phyloP scores from a whole-genome alignment of 2,113 vertebrate genomes.

The Phrynosoma blainvillii region DNA sequence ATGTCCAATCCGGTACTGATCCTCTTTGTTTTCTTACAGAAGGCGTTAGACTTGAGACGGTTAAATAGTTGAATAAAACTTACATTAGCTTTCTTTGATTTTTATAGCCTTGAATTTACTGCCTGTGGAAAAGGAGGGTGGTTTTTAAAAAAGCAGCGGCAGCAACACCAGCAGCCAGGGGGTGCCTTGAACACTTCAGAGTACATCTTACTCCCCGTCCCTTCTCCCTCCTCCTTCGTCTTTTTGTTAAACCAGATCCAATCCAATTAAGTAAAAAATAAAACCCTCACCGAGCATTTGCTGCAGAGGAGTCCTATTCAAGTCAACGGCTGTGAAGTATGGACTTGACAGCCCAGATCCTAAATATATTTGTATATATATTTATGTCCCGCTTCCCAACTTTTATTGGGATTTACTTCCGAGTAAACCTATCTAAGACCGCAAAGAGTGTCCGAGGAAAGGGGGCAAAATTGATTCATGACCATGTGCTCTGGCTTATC shows the following conservation, averaged over 20 bases:
- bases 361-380: not conserved
- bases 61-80: slow-evolving; percentile 85
- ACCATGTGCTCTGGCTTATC: not conserved
- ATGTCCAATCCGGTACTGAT: slow-evolving; percentile 50
- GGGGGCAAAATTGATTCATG: not conserved
- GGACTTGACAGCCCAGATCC: not conserved
- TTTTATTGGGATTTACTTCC: slow-evolving; percentile 3
- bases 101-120: slow-evolving; percentile 87
- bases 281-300: not conserved
- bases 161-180: not conserved
- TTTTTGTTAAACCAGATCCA: not conserved
- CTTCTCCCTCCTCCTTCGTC: not conserved
- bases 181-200: slow-evolving; percentile 24
- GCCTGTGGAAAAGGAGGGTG: slow-evolving; percentile 73
- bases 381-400: not conserved
- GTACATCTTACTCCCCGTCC: not conserved
- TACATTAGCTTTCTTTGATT: slow-evolving; percentile 81
- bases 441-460: not conserved
- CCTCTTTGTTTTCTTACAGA: slow-evolving; percentile 62
- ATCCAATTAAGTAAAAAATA: not conserved
- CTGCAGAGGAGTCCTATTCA: not conserved
- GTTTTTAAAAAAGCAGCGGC: not conserved
- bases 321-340: not conserved
- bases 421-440: not conserved
- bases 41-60: slow-evolving; percentile 74